Evolutionary conservation across 2,113 vertebrate genomes (phyloP).

Genomic region (Gambusia affinis): DNA sequence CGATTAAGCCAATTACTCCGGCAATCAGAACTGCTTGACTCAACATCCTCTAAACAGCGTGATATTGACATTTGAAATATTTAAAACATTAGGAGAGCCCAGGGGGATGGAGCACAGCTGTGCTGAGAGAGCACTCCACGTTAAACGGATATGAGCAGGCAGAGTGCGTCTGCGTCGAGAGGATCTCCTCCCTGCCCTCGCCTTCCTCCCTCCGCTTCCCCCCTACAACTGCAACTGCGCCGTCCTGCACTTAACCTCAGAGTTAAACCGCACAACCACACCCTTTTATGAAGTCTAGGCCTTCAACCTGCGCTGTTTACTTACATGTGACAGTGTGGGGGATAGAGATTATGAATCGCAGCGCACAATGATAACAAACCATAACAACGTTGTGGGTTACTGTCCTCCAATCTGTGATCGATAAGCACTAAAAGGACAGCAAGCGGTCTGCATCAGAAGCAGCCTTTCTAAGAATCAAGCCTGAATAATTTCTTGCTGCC

Average conservation of each 20-base stretch:
- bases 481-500: conserved; percentile 45
- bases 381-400: conserved; percentile 50
- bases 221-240: conserved; percentile 49
- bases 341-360: conserved; percentile 37
- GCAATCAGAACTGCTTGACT: conserved; percentile 84
- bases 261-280: conserved; percentile 65
- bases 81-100: conserved; percentile 84
- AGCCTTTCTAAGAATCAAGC: conserved; percentile 36
- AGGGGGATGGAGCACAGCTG: conserved; percentile 80
- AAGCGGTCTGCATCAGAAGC: conserved; percentile 14
- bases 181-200: conserved; percentile 63
- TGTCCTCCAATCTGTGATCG: conserved; percentile 55
- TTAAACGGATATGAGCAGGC: conserved; percentile 77
- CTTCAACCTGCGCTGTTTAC: conserved; percentile 46
- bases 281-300: conserved; percentile 54
- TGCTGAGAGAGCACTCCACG: conserved; percentile 82
- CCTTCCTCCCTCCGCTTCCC: conserved; percentile 48
- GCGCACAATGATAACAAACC: conserved; percentile 50
- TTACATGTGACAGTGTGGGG: conserved; percentile 56
- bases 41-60: conserved; percentile 83
- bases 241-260: conserved; percentile 74
- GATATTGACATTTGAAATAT: conserved; percentile 86
- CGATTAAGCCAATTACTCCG: conserved; percentile 83
- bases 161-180: conserved; percentile 75
- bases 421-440: conserved; percentile 53